Conservation (phyloP, 2,888 invertebrate species). For the Xylota segnis region DNA sequence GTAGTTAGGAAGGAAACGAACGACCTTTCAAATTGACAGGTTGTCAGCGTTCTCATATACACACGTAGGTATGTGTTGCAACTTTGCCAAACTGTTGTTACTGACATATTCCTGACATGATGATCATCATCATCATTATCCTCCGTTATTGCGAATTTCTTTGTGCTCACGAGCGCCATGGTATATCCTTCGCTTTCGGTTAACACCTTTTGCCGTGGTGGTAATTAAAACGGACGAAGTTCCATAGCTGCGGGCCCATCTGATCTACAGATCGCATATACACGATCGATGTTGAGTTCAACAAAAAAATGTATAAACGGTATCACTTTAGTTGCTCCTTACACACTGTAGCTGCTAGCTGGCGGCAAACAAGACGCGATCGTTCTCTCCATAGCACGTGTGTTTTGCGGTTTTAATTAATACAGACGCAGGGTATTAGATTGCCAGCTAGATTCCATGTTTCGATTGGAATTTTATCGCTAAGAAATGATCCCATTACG, state of each 20-base stretch:
- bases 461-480: slow-evolving; percentile 73
- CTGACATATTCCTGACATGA: slow-evolving; percentile 63
- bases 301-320: slow-evolving; percentile 21
- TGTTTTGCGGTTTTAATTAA: slow-evolving; percentile 69
- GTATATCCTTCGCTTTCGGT: slow-evolving; percentile 55
- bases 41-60: slow-evolving; percentile 17
- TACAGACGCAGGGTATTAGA: slow-evolving; percentile 62
- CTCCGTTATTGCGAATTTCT: slow-evolving; percentile 59
- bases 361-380: slow-evolving; percentile 62
- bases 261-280: slow-evolving; percentile 55
- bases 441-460: slow-evolving; percentile 66
- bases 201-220: slow-evolving; percentile 69
- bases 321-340: slow-evolving; percentile 63
- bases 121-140: slow-evolving; percentile 68
- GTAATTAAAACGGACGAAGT: slow-evolving; percentile 75
- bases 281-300: slow-evolving; percentile 27
- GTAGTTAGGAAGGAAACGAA: slow-evolving; percentile 38
- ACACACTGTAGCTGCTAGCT: slow-evolving; percentile 18
- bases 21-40: slow-evolving; percentile 56
- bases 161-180: slow-evolving; percentile 44
- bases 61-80: slow-evolving; percentile 36
- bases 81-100: slow-evolving; percentile 58
- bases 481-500: slow-evolving; percentile 54
- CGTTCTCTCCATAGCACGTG: slow-evolving; percentile 57
- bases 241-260: slow-evolving; percentile 69